phyloP scores from a whole-genome alignment of 2,888 invertebrate genomes.

The Temnothorax rugatulus region DNA sequence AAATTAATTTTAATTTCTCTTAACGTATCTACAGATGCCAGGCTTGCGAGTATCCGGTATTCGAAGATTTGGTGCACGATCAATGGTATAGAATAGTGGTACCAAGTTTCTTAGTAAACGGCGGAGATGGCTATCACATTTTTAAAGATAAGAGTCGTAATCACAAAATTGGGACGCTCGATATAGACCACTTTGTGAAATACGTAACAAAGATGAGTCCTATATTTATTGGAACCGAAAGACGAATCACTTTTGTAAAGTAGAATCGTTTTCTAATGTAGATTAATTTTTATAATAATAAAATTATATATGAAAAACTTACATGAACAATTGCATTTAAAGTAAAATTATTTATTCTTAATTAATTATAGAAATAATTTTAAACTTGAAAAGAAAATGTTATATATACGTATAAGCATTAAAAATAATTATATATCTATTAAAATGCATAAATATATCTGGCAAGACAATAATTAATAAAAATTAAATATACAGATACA shows the following conservation, averaged over 20 bases:
- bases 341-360: no score
- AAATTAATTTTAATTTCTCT: slow-evolving; percentile 7
- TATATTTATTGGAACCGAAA: slow-evolving; percentile 87
- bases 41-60: slow-evolving; percentile 89
- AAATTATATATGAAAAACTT: slow-evolving; percentile 1
- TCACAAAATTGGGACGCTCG: slow-evolving; percentile 86
- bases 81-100: slow-evolving; percentile 89
- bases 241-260: slow-evolving; percentile 86
- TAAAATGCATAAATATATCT: no score
- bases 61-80: slow-evolving; percentile 87
- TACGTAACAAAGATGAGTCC: slow-evolving; percentile 87
- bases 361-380: no score
- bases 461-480: no score
- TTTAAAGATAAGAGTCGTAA: slow-evolving; percentile 87
- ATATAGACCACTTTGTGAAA: slow-evolving; percentile 87
- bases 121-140: slow-evolving; percentile 91
- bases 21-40: slow-evolving; percentile 86
- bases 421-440: not conserved
- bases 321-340: no score
- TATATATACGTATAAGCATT: not conserved
- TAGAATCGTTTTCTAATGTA: not conserved
- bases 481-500: not conserved
- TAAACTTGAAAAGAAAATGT: no score
- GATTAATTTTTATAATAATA: not conserved
- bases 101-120: slow-evolving; percentile 86